A percentile compares a stretch with the other conserved stretches of the same genome.
phyloP scores from a whole-genome alignment of 2,797 vertebrate species.

The Ctenopoma multispine region DNA sequence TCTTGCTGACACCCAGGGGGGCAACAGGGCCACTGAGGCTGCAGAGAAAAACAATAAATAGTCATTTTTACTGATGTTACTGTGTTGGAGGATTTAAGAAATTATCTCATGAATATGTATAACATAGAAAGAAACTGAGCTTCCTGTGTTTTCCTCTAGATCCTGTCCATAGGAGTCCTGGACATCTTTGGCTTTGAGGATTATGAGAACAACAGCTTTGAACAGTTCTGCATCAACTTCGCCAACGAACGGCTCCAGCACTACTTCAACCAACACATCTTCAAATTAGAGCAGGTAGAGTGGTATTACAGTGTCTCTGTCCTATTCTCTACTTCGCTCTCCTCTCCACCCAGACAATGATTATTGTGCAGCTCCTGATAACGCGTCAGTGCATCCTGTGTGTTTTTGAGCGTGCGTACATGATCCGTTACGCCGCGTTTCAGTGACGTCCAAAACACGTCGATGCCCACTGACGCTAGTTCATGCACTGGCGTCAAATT shows the following conservation, averaged over 20 bases:
- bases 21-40: constrained; percentile 2
- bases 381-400: constrained; percentile 5
- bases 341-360: constrained; percentile 13
- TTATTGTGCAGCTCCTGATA: constrained; percentile 40
- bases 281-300: constrained; percentile 94
- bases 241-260: constrained; percentile 98
- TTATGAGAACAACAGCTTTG: constrained; percentile 99
- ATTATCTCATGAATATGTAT: background rate
- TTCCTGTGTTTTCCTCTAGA: constrained; percentile 75
- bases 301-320: background rate
- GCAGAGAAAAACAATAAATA: background rate
- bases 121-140: background rate
- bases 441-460: background rate
- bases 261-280: constrained; percentile 99
- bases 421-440: too few relatives aligned
- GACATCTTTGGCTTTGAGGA: constrained; percentile 99
- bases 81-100: background rate
- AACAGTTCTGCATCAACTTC: constrained; percentile 99
- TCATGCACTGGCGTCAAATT: background rate
- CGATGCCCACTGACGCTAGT: background rate
- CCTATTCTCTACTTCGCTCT: background rate
- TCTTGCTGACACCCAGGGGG: constrained; percentile 32
- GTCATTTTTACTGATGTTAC: background rate
- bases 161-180: constrained; percentile 97
- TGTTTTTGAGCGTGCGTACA: too few relatives aligned